These are phyloP conservation scores for Halictus quadricinctus DNA, from an alignment of 2,888 invertebrate species.

Conservation along the genomic window DNA sequence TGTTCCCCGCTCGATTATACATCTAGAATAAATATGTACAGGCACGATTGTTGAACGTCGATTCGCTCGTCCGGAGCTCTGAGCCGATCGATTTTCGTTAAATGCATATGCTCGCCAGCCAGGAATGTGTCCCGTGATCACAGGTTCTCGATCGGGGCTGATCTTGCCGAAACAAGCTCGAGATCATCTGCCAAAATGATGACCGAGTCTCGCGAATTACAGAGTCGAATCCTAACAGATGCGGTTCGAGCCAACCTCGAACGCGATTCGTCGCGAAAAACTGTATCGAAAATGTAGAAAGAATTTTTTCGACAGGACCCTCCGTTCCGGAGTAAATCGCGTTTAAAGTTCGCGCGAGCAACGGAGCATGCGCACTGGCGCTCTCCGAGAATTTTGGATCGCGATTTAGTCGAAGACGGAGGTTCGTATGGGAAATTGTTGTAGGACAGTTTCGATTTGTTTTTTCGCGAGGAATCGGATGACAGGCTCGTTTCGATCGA, in stretches of 20 bases:
- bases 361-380: neutral
- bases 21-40: constrained; percentile 61
- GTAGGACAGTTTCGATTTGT: neutral
- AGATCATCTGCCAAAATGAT: neutral
- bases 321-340: no score
- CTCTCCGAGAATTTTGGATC: neutral
- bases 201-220: no score
- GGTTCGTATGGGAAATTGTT: neutral
- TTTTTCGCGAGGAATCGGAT: neutral
- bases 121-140: neutral
- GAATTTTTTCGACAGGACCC: neutral
- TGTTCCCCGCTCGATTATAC: constrained; percentile 32
- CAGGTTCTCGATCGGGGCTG: neutral
- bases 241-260: neutral
- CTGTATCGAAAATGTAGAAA: neutral
- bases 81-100: neutral
- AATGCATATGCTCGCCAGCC: constrained; percentile 14
- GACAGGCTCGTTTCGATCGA: neutral
- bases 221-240: neutral
- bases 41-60: constrained; percentile 65
- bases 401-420: neutral
- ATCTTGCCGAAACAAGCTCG: neutral
- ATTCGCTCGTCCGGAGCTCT: neutral
- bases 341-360: no score
- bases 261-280: neutral